Conservation (phyloP, 2,797 vertebrate genomes). For the Pipistrellus kuhlii region DNA sequence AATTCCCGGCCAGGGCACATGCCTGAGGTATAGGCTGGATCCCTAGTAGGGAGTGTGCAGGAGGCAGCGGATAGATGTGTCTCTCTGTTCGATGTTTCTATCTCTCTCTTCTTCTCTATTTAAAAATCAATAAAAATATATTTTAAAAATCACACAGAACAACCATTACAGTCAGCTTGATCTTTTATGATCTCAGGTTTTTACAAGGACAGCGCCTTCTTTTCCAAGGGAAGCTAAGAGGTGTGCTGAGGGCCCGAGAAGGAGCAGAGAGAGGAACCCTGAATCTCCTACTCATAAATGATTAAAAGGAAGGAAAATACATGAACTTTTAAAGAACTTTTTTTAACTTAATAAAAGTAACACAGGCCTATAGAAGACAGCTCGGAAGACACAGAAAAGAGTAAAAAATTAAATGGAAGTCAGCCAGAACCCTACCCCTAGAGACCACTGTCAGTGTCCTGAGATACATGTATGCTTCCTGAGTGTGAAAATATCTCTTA, state of each 20-base stretch:
- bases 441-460: neutral
- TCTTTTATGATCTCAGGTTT: constrained; percentile 62
- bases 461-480: neutral
- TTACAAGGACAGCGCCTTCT: constrained; percentile 46
- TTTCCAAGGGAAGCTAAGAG: constrained; percentile 47
- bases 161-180: constrained; percentile 23
- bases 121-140: too few relatives aligned
- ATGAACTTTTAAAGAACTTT: neutral
- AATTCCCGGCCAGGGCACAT: too few relatives aligned
- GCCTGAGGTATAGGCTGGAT: too few relatives aligned
- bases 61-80: too few relatives aligned
- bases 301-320: constrained; percentile 48
- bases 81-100: too few relatives aligned
- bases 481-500: neutral
- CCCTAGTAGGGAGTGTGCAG: too few relatives aligned
- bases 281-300: neutral
- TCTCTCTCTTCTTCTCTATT: too few relatives aligned
- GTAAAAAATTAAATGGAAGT: constrained; percentile 16
- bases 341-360: constrained; percentile 38
- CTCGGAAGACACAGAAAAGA: constrained; percentile 23
- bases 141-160: neutral
- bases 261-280: neutral
- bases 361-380: neutral
- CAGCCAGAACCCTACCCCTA: neutral
- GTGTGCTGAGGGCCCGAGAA: neutral